These are phyloP conservation scores for Itoplectis maculator DNA, from an alignment of 2,888 invertebrate genomes.

Conservation along the genomic window DNA sequence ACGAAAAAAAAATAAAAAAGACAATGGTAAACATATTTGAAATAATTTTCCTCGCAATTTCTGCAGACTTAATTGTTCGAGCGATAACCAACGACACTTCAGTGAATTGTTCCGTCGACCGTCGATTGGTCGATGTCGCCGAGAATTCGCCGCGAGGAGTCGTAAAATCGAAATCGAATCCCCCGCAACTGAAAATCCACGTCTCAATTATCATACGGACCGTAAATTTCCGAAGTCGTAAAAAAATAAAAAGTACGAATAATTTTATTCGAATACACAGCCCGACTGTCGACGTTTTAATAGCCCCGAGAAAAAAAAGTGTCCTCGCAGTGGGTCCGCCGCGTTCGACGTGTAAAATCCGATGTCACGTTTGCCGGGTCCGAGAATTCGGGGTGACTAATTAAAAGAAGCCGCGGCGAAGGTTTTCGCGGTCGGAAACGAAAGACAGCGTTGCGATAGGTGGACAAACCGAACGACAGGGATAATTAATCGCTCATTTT, in stretches of 20 bases:
- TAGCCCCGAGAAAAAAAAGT: background rate
- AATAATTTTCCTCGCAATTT: background rate
- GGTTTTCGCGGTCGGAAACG: background rate
- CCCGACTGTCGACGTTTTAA: background rate
- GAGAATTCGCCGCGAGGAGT: background rate
- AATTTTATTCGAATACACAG: background rate
- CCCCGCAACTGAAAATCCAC: background rate
- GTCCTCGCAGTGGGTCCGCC: background rate
- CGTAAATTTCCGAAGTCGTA: slow-evolving; percentile 6
- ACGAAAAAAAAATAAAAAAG: background rate
- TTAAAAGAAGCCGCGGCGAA: slow-evolving; percentile 37
- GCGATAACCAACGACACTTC: too few relatives aligned
- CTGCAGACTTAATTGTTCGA: background rate
- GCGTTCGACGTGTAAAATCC: slow-evolving; percentile 1
- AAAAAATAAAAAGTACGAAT: background rate
- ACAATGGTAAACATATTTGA: background rate
- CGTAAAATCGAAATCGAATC: background rate
- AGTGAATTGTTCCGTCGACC: background rate
- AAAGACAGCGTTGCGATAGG: background rate
- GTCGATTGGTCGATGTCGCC: background rate
- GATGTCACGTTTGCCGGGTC: slow-evolving; percentile 3
- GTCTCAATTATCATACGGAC: slow-evolving; percentile 2
- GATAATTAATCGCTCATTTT: slow-evolving; percentile 38
- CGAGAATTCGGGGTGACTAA: slow-evolving; percentile 20
- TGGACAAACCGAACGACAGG: background rate